phyloP scores from a whole-genome alignment of 2,888 invertebrate species.

The Acleris literana region DNA sequence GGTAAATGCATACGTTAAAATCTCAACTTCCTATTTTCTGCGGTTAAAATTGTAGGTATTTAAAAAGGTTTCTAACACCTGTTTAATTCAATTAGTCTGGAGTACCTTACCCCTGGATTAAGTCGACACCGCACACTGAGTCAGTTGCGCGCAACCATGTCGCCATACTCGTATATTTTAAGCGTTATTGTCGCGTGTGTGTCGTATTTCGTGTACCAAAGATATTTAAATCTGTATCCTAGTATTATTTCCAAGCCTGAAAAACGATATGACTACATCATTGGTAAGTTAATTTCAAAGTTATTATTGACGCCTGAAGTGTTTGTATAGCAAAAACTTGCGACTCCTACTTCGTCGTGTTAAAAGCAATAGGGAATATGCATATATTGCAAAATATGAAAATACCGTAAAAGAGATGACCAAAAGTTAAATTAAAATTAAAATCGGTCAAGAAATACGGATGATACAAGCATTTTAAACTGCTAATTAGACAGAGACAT shows the following conservation, averaged over 20 bases:
- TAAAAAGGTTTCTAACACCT: constrained; percentile 51
- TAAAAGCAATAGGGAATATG: no score
- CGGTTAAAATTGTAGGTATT: background rate
- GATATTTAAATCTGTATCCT: constrained; percentile 58
- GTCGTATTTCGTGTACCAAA: constrained; percentile 70
- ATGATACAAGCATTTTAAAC: no score
- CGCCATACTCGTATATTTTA: constrained; percentile 59
- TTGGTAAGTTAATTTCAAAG: constrained; percentile 60
- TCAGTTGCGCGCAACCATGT: constrained; percentile 51
- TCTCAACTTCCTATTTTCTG: background rate
- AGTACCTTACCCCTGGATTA: constrained; percentile 45
- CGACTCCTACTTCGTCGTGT: no score
- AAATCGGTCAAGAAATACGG: no score
- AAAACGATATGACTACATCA: constrained; percentile 74
- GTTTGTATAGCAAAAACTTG: constrained; percentile 14
- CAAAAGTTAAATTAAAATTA: no score
- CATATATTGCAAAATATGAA: no score
- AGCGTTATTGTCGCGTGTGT: constrained; percentile 57
- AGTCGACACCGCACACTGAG: constrained; percentile 43
- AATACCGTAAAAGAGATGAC: no score
- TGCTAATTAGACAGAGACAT: no score
- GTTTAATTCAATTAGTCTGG: constrained; percentile 72
- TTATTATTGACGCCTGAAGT: background rate
- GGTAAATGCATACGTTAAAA: no score
- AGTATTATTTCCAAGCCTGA: constrained; percentile 65